Percentiles rank a stretch among this genome's conserved stretches.
These are phyloP conservation scores for Tenthredo notha DNA, from an alignment of 2,888 invertebrate genomes.

Conservation along the genomic window DNA sequence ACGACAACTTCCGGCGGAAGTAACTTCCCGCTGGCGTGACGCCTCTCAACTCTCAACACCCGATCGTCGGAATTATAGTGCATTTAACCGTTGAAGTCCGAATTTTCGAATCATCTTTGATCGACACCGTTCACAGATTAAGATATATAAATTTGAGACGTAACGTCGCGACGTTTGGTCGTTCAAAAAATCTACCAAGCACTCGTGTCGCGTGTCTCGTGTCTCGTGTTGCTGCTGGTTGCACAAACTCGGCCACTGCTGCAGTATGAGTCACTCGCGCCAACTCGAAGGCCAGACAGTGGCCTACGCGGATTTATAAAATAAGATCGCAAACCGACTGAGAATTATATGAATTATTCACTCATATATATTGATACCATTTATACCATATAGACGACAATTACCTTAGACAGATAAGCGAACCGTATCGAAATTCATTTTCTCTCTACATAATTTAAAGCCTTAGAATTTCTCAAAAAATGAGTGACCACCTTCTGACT, in stretches of 20 bases:
- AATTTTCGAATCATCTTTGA: neutral
- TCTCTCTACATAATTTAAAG: neutral
- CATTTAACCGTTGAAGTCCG: neutral
- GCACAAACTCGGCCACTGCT: constrained; percentile 40
- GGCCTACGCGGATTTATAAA: constrained; percentile 45
- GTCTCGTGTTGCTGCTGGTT: constrained; percentile 30
- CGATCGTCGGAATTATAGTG: constrained; percentile 16
- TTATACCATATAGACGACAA: too few relatives aligned
- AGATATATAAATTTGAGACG: neutral
- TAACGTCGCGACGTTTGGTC: neutral
- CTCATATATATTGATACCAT: neutral
- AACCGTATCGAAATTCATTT: neutral
- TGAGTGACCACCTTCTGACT: neutral
- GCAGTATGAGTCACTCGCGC: constrained; percentile 41
- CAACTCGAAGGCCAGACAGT: constrained; percentile 33
- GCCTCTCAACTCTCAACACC: constrained; percentile 50
- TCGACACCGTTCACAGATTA: neutral
- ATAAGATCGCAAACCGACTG: constrained; percentile 14
- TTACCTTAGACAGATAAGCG: neutral
- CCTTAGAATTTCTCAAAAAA: neutral
- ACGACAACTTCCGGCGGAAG: constrained; percentile 52
- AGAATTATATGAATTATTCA: neutral
- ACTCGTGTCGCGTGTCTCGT: constrained; percentile 15
- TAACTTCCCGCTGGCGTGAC: constrained; percentile 52
- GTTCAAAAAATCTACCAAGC: neutral